phyloP scores from a whole-genome alignment of 2,113 vertebrate genomes.

The Cyanistes caeruleus region DNA sequence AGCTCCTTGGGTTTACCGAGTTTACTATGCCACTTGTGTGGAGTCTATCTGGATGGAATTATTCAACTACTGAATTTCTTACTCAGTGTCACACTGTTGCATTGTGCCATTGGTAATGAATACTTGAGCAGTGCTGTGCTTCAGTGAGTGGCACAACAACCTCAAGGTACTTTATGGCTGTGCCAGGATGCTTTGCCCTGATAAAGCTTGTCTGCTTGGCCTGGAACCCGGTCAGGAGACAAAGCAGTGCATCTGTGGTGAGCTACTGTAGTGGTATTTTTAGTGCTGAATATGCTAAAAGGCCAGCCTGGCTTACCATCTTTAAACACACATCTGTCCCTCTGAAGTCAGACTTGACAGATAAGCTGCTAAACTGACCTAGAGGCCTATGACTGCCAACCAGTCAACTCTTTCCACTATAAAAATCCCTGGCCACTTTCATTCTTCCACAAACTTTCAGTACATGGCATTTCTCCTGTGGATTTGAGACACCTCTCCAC shows the following conservation, averaged over 20 bases:
- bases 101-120: neutral
- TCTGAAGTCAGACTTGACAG: neutral
- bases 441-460: neutral
- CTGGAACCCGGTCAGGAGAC: neutral
- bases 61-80: neutral
- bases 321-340: neutral
- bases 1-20: neutral
- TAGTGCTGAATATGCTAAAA: neutral
- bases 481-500: neutral
- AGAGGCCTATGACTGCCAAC: neutral
- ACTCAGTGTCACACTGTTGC: neutral
- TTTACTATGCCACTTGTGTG: neutral
- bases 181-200: neutral
- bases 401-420: fast-evolving
- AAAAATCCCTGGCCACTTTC: neutral
- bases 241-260: neutral
- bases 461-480: fast-evolving
- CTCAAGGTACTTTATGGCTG: neutral
- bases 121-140: neutral
- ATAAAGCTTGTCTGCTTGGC: neutral
- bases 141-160: neutral
- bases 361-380: neutral
- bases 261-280: neutral
- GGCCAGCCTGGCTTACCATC: neutral
- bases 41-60: neutral